Base-by-base conservation (phyloP, 2,113 vertebrate species). In the Bos indicus region DNA sequence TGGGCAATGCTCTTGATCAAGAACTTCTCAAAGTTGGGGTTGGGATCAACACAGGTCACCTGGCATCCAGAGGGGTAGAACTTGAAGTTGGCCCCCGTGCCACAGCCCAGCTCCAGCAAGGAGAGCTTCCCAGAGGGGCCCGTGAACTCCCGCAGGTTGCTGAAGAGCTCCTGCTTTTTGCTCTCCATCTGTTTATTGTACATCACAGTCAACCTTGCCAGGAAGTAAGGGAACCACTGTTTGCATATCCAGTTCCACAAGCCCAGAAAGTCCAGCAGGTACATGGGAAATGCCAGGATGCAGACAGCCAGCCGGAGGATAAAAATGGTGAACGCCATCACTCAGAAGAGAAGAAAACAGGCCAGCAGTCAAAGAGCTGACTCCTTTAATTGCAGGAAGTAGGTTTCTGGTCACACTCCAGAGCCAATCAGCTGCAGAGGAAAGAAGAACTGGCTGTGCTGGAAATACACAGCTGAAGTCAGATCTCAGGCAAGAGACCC, bases 71-170 rank as follows among this genome's bases (percentile, higher is more conserved):
- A 7, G 0, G 99, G 99, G 78, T 99, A 99, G 96, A 98, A 99
- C 96, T 99, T 81, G 93, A 99, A 99, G 98, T 99, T 99, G 2
- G 98, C 1, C 0, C 99, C 99, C 0, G 86, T 85, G 40, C 99
- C 99, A 0, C 99, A 99, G 82, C 99, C 99, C 3, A 99, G 95
- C 96, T 99, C 99, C 98, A 99, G 92, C 86, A 99, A 96, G 0
- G 95, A 98, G 71, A 99, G 98, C 33, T 98, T 97, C 21, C 98
- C 98, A 0, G 98, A 99, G 3, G 98, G 2, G 2, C 98, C 96
- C 0, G 0, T 88, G 48, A 99, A 99, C 43, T 99, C 97, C 0
- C 88, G 16, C 1, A 99, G 93, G 2, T 94, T 99, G 10, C 97
- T 81, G 62, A 99, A 99, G 1, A 99, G 98, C 40, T 99, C 99